Evolutionary conservation across 2,113 vertebrate genomes (phyloP), one percentile per base, ranked within the genome.

Genomic region (Melierax canorus): DNA sequence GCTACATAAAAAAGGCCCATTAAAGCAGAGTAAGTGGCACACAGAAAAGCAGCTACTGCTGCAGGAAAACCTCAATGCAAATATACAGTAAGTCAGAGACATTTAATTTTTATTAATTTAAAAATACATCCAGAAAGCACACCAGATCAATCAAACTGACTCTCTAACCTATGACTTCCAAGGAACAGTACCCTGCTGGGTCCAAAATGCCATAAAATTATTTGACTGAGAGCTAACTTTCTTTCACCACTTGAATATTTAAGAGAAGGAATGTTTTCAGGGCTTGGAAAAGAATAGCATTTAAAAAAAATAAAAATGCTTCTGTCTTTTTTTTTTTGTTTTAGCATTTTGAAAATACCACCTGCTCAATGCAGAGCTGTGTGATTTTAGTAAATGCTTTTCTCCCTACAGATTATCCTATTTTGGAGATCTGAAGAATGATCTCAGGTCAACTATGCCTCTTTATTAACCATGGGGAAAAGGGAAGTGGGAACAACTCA

Each of bases 91-190:
- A 88, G 16, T 50, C 68, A 90, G 23, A 80, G 26, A 62, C 27
- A 58, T 95, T 92, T 88, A 14, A 43, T 71, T 83, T 90, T 81
- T 82, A 64, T 74, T 96, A 75, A 93, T 95, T 68, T 62, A 43
- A 88, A 97, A 94, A 75, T 68, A 56, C 30, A 86, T 73, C 30
- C 64, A 50, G 58, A 89, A 84, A 90, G 10, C 20, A 50, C 21
- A 58, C 22, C 38, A 85, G 34, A 90, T 95, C 55, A 91, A 90
- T 97, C 74, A 93, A 89, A 59, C 29, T 50, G 29, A 88, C 36
- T 59, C 26, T 81, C 13, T 79, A 72, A 68, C 14, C 22, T 38
- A 74, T 55, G 8, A 73, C 43, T 91, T 92, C 36, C 27, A 92
- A 79, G 56, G 17, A 94, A 27, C 19, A 41, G 13, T 64, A 60